Percentiles rank a stretch among this genome's conserved stretches.
Evolutionary conservation across 2,888 invertebrate genomes (phyloP).

Genomic region (Apodemia hepburni): DNA sequence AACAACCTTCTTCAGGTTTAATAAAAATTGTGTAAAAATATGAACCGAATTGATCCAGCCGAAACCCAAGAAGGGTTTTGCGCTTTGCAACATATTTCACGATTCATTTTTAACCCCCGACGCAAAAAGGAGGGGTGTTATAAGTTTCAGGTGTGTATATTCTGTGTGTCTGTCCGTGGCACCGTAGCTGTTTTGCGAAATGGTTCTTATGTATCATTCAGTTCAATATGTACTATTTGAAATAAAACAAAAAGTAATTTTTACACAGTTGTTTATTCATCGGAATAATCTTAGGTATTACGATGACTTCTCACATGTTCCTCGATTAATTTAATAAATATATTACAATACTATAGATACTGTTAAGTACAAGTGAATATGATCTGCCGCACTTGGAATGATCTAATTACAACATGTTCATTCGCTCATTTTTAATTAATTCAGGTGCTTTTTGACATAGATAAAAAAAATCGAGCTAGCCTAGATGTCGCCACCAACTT

Average conservation of each 20-base stretch:
- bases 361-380: constrained; percentile 35
- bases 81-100: too few species aligned
- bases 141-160: too few species aligned
- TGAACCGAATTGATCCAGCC: too few species aligned
- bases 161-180: too few species aligned
- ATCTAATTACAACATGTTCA: constrained; percentile 4
- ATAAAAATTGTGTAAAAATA: too few species aligned
- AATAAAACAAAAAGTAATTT: constrained; percentile 40
- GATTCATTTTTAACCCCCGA: too few species aligned
- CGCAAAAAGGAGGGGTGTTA: too few species aligned
- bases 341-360: constrained; percentile 61
- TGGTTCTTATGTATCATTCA: too few species aligned
- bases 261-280: constrained; percentile 70
- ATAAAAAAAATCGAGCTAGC: neutral
- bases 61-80: too few species aligned
- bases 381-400: constrained; percentile 18
- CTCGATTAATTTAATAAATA: constrained; percentile 59
- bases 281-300: constrained; percentile 59
- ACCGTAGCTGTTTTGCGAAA: too few species aligned
- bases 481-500: constrained; percentile 3
- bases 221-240: neutral
- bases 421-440: neutral
- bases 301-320: constrained; percentile 48
- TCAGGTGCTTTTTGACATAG: too few species aligned
- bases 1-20: too few species aligned